These are phyloP conservation scores for Buceros bicornis DNA, from an alignment of 2,797 vertebrate genomes.

Conservation along the genomic window DNA sequence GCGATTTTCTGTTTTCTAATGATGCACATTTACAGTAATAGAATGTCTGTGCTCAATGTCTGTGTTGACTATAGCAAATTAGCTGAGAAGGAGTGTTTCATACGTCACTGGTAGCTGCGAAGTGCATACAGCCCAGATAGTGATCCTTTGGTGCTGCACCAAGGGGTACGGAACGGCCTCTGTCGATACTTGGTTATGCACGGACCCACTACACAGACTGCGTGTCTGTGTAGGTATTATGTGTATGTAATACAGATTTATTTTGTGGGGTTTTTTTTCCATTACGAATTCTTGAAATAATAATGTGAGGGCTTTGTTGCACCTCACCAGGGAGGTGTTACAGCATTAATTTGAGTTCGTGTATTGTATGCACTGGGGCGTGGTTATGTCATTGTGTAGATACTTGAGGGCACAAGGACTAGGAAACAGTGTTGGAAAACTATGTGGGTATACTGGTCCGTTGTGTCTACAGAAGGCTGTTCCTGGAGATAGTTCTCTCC, in stretches of 20 bases:
- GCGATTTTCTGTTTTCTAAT: not conserved
- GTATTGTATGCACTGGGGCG: not conserved
- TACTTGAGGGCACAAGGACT: not conserved
- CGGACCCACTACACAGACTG: not conserved
- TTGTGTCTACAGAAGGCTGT: not conserved
- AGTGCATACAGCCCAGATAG: not conserved
- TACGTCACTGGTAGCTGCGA: not conserved
- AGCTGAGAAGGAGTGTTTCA: not conserved
- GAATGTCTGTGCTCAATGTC: not conserved
- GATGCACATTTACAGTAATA: not conserved
- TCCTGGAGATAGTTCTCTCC: not conserved
- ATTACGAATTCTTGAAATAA: not conserved
- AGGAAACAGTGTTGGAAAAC: not conserved
- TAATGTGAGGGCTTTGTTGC: not conserved
- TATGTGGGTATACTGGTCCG: not conserved
- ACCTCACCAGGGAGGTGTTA: not conserved
- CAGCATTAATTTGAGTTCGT: not conserved
- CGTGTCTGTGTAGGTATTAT: not conserved
- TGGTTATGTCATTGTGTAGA: not conserved
- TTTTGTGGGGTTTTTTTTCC: fast-evolving
- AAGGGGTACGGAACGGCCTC: not conserved
- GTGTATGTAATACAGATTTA: not conserved
- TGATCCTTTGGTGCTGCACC: not conserved
- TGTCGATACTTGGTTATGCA: not conserved
- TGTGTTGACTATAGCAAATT: not conserved